These are phyloP conservation scores for Eublepharis macularius DNA, from an alignment of 2,113 vertebrate species.

Conservation along the genomic window DNA sequence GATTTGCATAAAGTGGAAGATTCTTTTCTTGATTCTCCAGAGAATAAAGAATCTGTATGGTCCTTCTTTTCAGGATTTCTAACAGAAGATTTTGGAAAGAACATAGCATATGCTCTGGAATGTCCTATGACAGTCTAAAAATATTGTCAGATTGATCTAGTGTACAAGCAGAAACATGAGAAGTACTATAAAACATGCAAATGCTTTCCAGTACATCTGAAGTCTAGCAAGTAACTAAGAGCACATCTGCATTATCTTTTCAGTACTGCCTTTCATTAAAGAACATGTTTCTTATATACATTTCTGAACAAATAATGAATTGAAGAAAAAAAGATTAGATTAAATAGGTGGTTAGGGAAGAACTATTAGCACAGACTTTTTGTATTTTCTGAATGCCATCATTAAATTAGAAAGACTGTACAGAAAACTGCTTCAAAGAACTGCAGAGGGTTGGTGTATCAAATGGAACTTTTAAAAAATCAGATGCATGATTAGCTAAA, in stretches of 20 bases:
- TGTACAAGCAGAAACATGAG: too few species aligned
- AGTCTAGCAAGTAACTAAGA: neutral
- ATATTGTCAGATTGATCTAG: neutral
- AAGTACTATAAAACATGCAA: too few species aligned
- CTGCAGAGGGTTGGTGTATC: neutral
- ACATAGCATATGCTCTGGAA: neutral
- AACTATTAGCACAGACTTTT: neutral
- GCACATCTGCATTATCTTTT: constrained; percentile 11
- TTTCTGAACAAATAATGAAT: constrained; percentile 26
- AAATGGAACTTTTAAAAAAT: neutral
- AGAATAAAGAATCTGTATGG: neutral
- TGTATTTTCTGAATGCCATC: neutral
- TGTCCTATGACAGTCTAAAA: neutral
- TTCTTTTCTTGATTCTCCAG: too few species aligned
- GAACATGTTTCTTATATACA: neutral
- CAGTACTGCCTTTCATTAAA: constrained; percentile 24
- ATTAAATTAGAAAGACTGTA: constrained; percentile 25
- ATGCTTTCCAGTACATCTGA: too few species aligned
- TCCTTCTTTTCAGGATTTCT: neutral
- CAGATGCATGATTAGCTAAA: neutral
- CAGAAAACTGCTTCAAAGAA: constrained; percentile 13
- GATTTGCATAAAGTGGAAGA: neutral
- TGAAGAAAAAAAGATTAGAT: neutral
- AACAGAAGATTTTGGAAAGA: neutral
- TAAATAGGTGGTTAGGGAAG: neutral